Percentiles rank a stretch among this genome's conserved stretches.
Evolutionary conservation across 2,113 vertebrate genomes (phyloP).

Genomic region (Rhombomys opimus): DNA sequence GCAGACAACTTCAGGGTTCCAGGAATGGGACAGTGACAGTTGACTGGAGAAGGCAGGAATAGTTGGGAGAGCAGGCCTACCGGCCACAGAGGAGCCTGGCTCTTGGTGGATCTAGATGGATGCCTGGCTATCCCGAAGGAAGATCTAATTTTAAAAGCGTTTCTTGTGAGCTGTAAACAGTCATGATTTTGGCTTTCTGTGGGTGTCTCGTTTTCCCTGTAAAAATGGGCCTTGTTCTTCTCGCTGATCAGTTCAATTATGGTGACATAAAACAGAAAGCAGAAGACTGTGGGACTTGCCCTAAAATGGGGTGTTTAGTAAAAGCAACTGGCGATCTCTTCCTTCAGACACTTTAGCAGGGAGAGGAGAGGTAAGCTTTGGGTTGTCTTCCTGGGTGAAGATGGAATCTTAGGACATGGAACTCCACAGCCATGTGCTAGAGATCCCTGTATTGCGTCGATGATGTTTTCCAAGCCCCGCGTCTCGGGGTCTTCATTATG

Average conservation of each 20-base stretch:
- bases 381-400: background rate
- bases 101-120: background rate
- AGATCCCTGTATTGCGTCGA: background rate
- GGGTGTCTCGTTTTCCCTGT: slow-evolving; percentile 56
- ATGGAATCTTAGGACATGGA: background rate
- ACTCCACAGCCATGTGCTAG: background rate
- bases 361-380: background rate
- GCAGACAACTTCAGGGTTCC: background rate
- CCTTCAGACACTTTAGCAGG: background rate
- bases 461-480: background rate
- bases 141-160: slow-evolving; percentile 62
- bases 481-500: rapidly evolving
- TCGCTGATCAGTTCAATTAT: slow-evolving; percentile 44
- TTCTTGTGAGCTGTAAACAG: slow-evolving; percentile 65
- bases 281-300: background rate
- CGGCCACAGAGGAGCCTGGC: background rate
- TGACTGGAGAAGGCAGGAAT: too few relatives aligned
- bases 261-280: slow-evolving; percentile 55
- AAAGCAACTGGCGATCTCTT: background rate
- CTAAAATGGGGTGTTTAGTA: background rate
- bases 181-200: slow-evolving; percentile 63
- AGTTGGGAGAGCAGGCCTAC: background rate
- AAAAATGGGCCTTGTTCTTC: slow-evolving; percentile 40
- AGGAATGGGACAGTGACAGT: background rate
- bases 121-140: background rate